Evolutionary conservation across 2,888 invertebrate species (phyloP).

Genomic region (Tenthredo mesomela): DNA sequence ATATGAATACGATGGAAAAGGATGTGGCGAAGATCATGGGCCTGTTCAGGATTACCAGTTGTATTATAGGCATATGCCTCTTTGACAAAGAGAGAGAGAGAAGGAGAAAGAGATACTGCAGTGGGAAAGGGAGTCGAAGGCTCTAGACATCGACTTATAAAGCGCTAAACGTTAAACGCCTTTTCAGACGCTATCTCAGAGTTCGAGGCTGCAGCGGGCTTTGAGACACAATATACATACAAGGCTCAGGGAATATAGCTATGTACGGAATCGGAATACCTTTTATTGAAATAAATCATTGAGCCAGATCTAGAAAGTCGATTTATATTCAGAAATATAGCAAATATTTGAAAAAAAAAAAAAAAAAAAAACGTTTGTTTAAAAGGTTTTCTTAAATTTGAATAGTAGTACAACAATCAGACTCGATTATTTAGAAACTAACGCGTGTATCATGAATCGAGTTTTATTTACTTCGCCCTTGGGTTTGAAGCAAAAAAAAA

Average conservation of each 20-base stretch:
- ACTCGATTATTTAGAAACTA: background rate
- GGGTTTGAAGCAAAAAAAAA: background rate
- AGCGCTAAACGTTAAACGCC: slow-evolving; percentile 44
- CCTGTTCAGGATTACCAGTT: slow-evolving; percentile 9
- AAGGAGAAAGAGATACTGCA: background rate
- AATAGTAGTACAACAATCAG: background rate
- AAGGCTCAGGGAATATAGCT: background rate
- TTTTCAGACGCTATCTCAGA: slow-evolving; percentile 22
- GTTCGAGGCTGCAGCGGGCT: slow-evolving; percentile 1
- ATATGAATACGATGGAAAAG: background rate
- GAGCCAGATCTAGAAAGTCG: background rate
- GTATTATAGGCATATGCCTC: background rate
- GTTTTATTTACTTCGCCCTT: slow-evolving; percentile 3
- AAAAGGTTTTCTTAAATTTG: background rate
- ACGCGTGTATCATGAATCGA: background rate
- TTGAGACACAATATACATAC: background rate
- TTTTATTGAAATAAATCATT: background rate
- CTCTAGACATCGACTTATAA: slow-evolving; percentile 41
- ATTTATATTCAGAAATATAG: background rate
- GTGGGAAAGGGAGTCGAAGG: background rate
- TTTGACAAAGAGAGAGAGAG: background rate
- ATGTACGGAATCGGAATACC: background rate
- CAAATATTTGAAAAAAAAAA: too few species aligned
- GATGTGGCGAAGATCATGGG: background rate
- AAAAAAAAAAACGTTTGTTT: background rate